Conservation (phyloP, 2,888 invertebrate species). For the Parnassius orleans region DNA sequence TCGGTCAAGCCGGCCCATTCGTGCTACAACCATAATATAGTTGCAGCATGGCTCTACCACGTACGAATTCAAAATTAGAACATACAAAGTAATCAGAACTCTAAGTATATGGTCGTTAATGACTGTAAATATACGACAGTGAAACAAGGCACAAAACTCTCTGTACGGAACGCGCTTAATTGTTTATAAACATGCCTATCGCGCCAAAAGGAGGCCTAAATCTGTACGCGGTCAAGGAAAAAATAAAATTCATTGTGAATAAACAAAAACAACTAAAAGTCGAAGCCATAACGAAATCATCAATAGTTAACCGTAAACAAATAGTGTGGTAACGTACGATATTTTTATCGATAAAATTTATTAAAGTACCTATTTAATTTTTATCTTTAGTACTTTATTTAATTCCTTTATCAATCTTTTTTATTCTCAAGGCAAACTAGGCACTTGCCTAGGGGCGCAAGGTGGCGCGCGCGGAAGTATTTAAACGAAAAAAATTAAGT, state of each 20-base stretch:
- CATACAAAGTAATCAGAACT: too few species aligned
- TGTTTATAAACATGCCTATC: conserved; percentile 26
- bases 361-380: neutral
- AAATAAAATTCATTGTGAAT: conserved; percentile 26
- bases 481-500: too few species aligned
- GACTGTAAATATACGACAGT: neutral
- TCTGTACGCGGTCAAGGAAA: conserved; percentile 18
- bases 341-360: conserved; percentile 12
- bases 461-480: too few species aligned
- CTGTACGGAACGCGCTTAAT: neutral
- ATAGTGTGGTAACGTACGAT: conserved; percentile 11
- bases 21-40: too few species aligned
- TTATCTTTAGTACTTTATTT: too few species aligned
- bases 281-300: conserved; percentile 1
- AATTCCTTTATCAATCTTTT: too few species aligned
- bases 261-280: conserved; percentile 22
- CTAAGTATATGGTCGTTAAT: too few species aligned
- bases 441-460: too few species aligned
- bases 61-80: too few species aligned
- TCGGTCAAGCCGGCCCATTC: too few species aligned
- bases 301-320: neutral
- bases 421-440: too few species aligned
- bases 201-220: conserved; percentile 24
- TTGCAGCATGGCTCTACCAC: too few species aligned
- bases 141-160: conserved; percentile 3